Conservation (phyloP, 2,797 vertebrate species). For the Cynopterus sphinx region DNA sequence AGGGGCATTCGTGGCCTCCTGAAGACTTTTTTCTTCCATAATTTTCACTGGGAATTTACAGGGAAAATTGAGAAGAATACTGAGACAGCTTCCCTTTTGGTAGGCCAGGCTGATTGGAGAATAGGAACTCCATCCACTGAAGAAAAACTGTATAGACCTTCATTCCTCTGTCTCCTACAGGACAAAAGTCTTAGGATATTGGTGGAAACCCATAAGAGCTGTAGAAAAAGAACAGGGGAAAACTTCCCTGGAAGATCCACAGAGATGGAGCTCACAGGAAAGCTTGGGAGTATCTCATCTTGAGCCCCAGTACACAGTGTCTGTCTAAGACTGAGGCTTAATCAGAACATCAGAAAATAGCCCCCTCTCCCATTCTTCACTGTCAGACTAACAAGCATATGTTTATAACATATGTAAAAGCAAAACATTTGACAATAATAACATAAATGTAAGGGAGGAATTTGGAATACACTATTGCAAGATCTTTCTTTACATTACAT, state of each 20-base stretch:
- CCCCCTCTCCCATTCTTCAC: background rate
- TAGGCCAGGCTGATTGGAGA: fast-evolving
- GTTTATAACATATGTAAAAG: background rate
- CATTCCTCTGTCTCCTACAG: background rate
- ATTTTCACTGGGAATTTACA: background rate
- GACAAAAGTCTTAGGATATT: background rate
- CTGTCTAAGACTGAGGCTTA: background rate
- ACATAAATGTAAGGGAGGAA: background rate
- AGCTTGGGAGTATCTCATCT: background rate
- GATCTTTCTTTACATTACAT: background rate
- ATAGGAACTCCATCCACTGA: background rate
- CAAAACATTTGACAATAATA: background rate
- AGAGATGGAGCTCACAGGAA: background rate
- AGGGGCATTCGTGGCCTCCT: background rate
- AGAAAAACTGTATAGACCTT: background rate
- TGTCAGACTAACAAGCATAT: background rate
- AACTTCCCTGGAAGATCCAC: background rate
- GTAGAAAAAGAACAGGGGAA: background rate
- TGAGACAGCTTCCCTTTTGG: background rate
- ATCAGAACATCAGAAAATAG: background rate
- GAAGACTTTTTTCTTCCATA: background rate
- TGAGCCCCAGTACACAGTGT: background rate
- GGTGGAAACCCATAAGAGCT: background rate
- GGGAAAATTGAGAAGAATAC: background rate
- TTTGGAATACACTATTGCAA: background rate